Evolutionary conservation across 2,888 invertebrate genomes (phyloP), one percentile per base, ranked within the genome.

Genomic region (Ceratothoa steindachneri): DNA sequence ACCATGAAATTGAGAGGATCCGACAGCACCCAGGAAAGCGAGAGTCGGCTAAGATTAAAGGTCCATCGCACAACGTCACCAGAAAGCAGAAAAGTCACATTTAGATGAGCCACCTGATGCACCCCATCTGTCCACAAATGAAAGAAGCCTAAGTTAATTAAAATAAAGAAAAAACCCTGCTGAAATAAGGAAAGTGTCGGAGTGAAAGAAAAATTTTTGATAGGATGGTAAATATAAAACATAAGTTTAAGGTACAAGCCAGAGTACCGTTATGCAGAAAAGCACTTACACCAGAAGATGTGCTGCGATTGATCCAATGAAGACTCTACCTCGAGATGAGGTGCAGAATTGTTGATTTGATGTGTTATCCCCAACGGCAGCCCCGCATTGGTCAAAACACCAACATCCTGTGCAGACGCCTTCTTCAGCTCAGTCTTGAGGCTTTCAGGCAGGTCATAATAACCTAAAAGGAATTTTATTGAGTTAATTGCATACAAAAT

Each of bases 401-500:
- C 27, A 29, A 77, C 2, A 1, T 77, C 73, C n/a, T 55, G 70
- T 4, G 71, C 65, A 7, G 55, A 71, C 15, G 71, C 67, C 66
- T 73, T 77, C n/a, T 41, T 31, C 66, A 79, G 53, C 19, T 76
- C 70, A 0, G 71, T 53, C 29, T 72, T 72, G 27, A 67, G 55
- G 28, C 69, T 74, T 19, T 79, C 79, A 19, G 79, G 79, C 5
- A 76, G 67, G 12, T 75, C 72, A 69, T 79, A 79, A 41, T 79
- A 75, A 29, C 79, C 79, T 79, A n/a, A n/a, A n/a, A n/a, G n/a
- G n/a, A n/a, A n/a, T n/a, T n/a, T n/a, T n/a, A n/a, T n/a, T n/a
- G 66, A 30, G 68, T 41, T 19, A 68, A 27, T 64, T 64, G 28
- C 24, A 64, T 22, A 9, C 1, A 64, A 27, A 27, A 64, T 5